Evolutionary conservation across 2,888 invertebrate genomes (phyloP), one percentile per base, ranked within the genome.

Genomic region (Lottia scabra): DNA sequence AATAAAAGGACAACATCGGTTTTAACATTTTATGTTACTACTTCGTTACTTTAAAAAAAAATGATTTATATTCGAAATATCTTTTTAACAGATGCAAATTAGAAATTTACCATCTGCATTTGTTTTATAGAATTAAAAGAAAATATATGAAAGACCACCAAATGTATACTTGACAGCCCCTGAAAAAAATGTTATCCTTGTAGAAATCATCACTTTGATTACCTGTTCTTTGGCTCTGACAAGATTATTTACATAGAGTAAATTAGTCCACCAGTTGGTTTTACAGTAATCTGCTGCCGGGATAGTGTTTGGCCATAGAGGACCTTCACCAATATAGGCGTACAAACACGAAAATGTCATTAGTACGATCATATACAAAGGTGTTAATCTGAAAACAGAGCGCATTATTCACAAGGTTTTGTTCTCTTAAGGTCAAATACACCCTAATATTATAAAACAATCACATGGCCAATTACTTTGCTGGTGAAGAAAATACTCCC

Each of bases 331-430:
- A 6, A 88, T 38, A 72, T 89, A 87, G 44, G 76, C 79, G 63
- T 89, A 85, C n/a, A 88, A 71, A 45, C 79, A 85, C 5, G 84
- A 79, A 66, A 85, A 86, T 13, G 82, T 76, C 75, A 86, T 81
- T 66, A 90, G 65, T 5, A 87, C 82, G 6, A 87, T 78, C 85
- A 88, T 85, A 80, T 89, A 85, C 8, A 87, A 72, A 0, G 89
- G 89, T 1, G 89, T 88, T 71, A 90, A 78, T 68, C 89, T 88
- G 76, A 74, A 87, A 74, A n/a, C 23, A 26, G 16, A 43, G 23
- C 38, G 38, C 10, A 38, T 38, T 38, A 38, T 38, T 38, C 1
- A n/a, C n/a, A n/a, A n/a, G n/a, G n/a, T n/a, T n/a, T n/a, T n/a
- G n/a, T n/a, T n/a, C n/a, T n/a, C n/a, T n/a, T n/a, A n/a, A n/a